Conservation (phyloP, 2,113 vertebrate genomes). For the Prunella fulvescens region DNA sequence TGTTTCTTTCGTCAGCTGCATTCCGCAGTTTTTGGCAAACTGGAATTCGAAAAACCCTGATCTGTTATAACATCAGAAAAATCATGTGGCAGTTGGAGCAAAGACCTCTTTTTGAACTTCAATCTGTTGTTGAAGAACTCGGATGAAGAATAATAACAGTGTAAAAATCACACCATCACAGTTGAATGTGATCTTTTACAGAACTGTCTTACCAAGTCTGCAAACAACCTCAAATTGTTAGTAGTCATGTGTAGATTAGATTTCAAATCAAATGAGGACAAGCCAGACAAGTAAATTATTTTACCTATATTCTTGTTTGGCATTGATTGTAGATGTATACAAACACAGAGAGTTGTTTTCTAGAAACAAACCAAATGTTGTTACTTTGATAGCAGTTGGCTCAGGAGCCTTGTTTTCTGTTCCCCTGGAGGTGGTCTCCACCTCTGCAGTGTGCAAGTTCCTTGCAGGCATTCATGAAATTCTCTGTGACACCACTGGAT, state of each 20-base stretch:
- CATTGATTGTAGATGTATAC: background rate
- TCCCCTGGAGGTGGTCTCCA: background rate
- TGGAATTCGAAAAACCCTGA: background rate
- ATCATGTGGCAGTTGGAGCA: background rate
- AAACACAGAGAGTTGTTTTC: background rate
- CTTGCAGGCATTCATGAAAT: background rate
- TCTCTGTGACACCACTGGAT: accelerated
- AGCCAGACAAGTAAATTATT: background rate
- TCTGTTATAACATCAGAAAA: background rate
- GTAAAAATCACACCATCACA: background rate
- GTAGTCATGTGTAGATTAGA: background rate
- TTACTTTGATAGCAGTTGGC: background rate
- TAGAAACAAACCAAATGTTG: background rate
- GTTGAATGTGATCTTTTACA: background rate
- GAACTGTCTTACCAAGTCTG: background rate
- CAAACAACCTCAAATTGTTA: background rate
- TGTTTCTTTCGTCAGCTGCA: background rate
- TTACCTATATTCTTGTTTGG: background rate
- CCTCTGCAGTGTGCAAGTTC: background rate
- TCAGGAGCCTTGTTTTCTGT: background rate
- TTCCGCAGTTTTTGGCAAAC: background rate
- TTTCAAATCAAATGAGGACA: background rate
- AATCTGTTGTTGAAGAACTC: background rate
- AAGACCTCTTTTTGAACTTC: slow-evolving; percentile 1
- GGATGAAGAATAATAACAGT: background rate